Base-by-base conservation (phyloP, 2,113 vertebrate genomes). In the Toxotes jaculatrix region DNA sequence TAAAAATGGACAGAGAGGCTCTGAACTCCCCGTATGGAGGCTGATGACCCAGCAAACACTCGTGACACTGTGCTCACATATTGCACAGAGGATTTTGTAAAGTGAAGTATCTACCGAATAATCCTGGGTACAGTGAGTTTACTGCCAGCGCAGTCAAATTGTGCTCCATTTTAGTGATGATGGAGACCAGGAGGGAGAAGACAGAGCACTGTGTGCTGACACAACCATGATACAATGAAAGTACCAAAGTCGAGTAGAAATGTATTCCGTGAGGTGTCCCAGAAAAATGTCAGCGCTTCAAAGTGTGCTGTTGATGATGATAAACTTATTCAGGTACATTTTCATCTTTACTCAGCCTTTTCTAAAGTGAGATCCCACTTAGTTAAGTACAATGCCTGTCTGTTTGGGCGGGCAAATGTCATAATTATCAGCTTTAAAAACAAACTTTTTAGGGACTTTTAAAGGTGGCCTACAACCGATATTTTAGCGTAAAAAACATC, bases 241-340 rank as follows among this genome's bases (percentile, higher is more conserved):
- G 64, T 45, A 59, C 55, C 59, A 64, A 62, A 69, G 67, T 60
- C n/a, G 7, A 67, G 63, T 47, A 40, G 59, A 34, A 53, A 72
- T 61, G 3, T 8, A 65, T 67, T 80, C 77, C 69, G 73, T 55
- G 17, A 67, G 84, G 75, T 60, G 61, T 51, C 23, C 23, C 0
- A 42, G 65, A 75, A 74, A 90, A 84, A 80, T 81, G 59, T 78
- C 66, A 84, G 51, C 9, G 76, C 69, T 63, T 74, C 82, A 84
- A 75, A 79, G 61, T 17, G 11, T 34, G 27, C 63, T 56, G 64
- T 56, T 23, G 31, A 19, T 78, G 68, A 53, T 66, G 42, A 64
- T 42, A 69, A 19, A 80, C 80, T 27, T 65, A 66, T 77, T 73
- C 64, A 31, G 68, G 21, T 14, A 5, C 60, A 61, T 9, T 47